A percentile compares a stretch with the other conserved stretches of the same genome.
Conservation (phyloP, 1,140 invertebrate species). For the Panulirus ornatus region DNA sequence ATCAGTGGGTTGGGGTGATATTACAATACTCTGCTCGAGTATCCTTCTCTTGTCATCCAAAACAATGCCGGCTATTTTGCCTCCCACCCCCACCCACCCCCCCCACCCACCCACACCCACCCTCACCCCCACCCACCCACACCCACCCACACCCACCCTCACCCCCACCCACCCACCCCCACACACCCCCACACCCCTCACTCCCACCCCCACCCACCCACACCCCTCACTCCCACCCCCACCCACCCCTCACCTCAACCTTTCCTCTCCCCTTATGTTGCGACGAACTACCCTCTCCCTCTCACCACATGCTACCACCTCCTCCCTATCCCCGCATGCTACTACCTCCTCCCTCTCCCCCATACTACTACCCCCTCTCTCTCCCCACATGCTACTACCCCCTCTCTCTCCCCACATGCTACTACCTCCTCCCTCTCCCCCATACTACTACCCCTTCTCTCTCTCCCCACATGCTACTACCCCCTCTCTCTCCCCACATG, state of each 20-base stretch:
- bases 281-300: not conserved
- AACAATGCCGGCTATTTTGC: constrained; percentile 3
- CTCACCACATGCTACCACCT: not conserved
- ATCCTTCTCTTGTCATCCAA: constrained; percentile 28
- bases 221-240: not conserved
- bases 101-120: not conserved
- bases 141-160: not conserved
- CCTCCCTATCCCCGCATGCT: not conserved
- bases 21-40: no score
- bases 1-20: no score
- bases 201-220: not conserved
- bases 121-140: not conserved
- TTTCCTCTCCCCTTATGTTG: not conserved
- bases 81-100: not conserved
- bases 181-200: not conserved
- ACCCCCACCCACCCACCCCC: not conserved
- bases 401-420: not conserved
- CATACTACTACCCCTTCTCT: not conserved
- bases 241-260: not conserved
- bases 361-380: not conserved
- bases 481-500: not conserved
- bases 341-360: not conserved
- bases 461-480: not conserved
- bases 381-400: not conserved
- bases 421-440: no score